Conservation (phyloP, 1,140 invertebrate genomes). For the Dreissena rostriformis region DNA sequence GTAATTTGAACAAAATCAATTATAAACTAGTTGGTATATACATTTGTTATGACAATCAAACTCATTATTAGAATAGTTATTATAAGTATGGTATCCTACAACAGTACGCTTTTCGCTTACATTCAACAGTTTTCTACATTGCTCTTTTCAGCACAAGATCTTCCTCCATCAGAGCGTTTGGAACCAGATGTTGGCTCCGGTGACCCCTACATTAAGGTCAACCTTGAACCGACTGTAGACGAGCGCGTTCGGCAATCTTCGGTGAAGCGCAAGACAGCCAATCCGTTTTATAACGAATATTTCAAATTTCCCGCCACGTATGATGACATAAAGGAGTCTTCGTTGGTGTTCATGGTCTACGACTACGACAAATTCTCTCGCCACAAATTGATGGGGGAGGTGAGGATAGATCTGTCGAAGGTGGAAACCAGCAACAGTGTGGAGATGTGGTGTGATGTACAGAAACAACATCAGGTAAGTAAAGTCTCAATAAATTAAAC, state of each 20-base stretch:
- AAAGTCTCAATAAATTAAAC: neutral
- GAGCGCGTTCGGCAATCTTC: slow-evolving; percentile 90
- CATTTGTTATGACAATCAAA: too few relatives aligned
- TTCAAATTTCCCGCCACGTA: slow-evolving; percentile 86
- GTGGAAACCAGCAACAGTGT: slow-evolving; percentile 85
- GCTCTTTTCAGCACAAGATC: slow-evolving; percentile 87
- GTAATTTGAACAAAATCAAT: too few relatives aligned
- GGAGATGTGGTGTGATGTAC: slow-evolving; percentile 91
- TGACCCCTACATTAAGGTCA: slow-evolving; percentile 91
- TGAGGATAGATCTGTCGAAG: slow-evolving; percentile 85
- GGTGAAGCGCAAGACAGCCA: slow-evolving; percentile 83
- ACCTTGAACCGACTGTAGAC: slow-evolving; percentile 90
- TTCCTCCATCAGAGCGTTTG: slow-evolving; percentile 87
- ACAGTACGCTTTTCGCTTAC: too few relatives aligned
- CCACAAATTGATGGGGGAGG: slow-evolving; percentile 93
- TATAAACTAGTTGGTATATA: too few relatives aligned
- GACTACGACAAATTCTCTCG: slow-evolving; percentile 95
- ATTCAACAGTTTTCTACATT: too few relatives aligned
- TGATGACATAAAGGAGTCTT: slow-evolving; percentile 87
- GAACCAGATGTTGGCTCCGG: slow-evolving; percentile 87
- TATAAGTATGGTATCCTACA: too few relatives aligned
- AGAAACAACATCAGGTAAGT: slow-evolving; percentile 71
- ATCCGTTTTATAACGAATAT: slow-evolving; percentile 85
- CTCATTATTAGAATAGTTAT: too few relatives aligned
- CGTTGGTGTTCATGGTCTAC: slow-evolving; percentile 92